These are phyloP conservation scores for Sipunculus nudus DNA, from an alignment of 2,888 invertebrate genomes.

Conservation along the genomic window DNA sequence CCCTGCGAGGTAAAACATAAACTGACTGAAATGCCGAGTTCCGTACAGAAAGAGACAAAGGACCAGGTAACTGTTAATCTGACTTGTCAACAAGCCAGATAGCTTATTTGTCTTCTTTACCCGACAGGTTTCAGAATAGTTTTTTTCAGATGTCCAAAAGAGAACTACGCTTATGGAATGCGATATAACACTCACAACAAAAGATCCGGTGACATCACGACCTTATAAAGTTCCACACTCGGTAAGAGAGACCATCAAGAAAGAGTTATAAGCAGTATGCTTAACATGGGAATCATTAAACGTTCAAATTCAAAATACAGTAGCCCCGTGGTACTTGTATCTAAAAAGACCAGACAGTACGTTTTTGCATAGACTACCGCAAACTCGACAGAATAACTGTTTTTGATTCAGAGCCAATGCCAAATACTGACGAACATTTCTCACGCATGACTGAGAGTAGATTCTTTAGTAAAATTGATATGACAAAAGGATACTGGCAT, in stretches of 20 bases:
- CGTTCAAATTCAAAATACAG: background rate
- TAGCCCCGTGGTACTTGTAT: background rate
- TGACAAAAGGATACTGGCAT: slow-evolving; percentile 9
- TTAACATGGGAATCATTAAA: slow-evolving; percentile 4
- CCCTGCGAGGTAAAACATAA: too few species aligned
- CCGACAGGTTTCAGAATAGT: too few species aligned
- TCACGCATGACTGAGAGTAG: background rate
- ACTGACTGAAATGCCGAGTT: too few species aligned
- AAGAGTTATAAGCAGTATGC: background rate
- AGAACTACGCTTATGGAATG: background rate
- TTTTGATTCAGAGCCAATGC: slow-evolving; percentile 5
- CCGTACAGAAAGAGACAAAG: too few species aligned
- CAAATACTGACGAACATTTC: background rate
- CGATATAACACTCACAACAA: background rate
- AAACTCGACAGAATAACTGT: background rate
- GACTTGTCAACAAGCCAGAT: too few species aligned
- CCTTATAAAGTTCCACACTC: background rate
- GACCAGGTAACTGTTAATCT: too few species aligned
- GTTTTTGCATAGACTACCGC: slow-evolving; percentile 3
- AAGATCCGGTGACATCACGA: background rate
- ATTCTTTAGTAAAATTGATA: background rate
- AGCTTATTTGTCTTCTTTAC: too few species aligned
- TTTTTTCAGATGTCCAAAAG: background rate
- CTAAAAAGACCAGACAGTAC: background rate
- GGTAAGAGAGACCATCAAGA: background rate